Evolutionary conservation across 92 coral and sea anemone species (phyloP).

Genomic region (Zoanthus gigantus): DNA sequence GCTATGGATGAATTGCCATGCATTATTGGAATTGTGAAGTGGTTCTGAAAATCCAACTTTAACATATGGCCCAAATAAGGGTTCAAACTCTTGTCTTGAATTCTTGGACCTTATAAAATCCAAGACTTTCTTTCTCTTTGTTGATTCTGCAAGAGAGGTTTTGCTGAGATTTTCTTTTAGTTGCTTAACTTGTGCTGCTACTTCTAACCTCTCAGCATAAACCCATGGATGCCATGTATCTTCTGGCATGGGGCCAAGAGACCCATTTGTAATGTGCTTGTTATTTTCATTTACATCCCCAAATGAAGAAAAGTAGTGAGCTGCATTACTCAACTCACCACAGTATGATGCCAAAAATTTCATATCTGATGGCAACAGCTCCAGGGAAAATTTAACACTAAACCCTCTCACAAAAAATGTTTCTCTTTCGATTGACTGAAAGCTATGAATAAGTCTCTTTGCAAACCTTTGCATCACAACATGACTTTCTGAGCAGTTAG

Average conservation of each 20-base stretch:
- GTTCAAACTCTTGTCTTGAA: slow-evolving; percentile 56
- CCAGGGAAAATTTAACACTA: slow-evolving; percentile 57
- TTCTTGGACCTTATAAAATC: slow-evolving; percentile 46
- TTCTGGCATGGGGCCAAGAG: slow-evolving; percentile 53
- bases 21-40: slow-evolving; percentile 69
- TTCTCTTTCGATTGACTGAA: slow-evolving; percentile 34
- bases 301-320: slow-evolving; percentile 57
- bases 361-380: slow-evolving; percentile 64
- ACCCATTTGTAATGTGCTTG: slow-evolving; percentile 60
- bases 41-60: slow-evolving; percentile 59
- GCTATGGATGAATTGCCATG: slow-evolving; percentile 66
- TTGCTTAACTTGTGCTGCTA: slow-evolving; percentile 48
- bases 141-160: slow-evolving; percentile 44
- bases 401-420: slow-evolving; percentile 41
- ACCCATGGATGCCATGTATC: slow-evolving; percentile 78
- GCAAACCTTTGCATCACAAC: slow-evolving; percentile 48
- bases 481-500: slow-evolving; percentile 57
- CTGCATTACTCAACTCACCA: slow-evolving; percentile 70
- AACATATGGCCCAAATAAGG: slow-evolving; percentile 49
- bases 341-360: slow-evolving; percentile 61
- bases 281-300: slow-evolving; percentile 64
- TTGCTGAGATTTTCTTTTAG: slow-evolving; percentile 8
- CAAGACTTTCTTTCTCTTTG: slow-evolving; percentile 64
- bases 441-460: slow-evolving; percentile 38
- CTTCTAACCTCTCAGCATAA: slow-evolving; percentile 51